Evolutionary conservation across 2,888 invertebrate genomes (phyloP), one percentile per base, ranked within the genome.

Genomic region (Megamerina dolium): DNA sequence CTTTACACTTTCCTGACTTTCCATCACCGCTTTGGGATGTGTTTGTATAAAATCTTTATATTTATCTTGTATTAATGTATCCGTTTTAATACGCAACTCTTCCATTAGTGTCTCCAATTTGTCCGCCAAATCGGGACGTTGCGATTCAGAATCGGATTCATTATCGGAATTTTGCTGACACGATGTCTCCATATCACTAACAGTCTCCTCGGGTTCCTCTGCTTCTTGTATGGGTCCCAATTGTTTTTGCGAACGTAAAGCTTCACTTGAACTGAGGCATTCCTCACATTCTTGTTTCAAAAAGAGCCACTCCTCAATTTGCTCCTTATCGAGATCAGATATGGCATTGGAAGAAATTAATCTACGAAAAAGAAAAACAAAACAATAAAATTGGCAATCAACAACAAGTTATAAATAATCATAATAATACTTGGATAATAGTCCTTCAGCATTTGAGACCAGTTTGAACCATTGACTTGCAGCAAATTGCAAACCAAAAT

Each of bases 261-360:
- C 61, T 50, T 70, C 70, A 13, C 62, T 68, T 2, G 71, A 70
- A 41, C 69, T 71, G 3, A 71, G 75, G 63, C 88, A 88, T 61
- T 89, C 88, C 66, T 89, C 87, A 68, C 87, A 89, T 68, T 90
- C 90, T 54, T 88, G 87, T 61, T 89, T 89, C 48, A 88, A 73
- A 58, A 85, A 87, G 14, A 90, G 72, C 90, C 90, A 90, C 54
- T 87, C 84, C 60, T 85, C 79, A 34, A 83, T 81, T 53, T 86
- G 86, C 59, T 84, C 85, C 52, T 83, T 78, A 62, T 87, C 86
- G 46, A 78, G 73, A 41, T 83, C 82, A 10, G 81, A 78, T 42
- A 89, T 64, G n/a, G 79, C 75, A 58, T 83, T 83, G 30, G 80
- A 83, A 13, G 79, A 76, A 37, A 87, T 75, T 32, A 89, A 53